Evolutionary conservation across 2,888 invertebrate genomes (phyloP).

Genomic region (Corbicula japonica): DNA sequence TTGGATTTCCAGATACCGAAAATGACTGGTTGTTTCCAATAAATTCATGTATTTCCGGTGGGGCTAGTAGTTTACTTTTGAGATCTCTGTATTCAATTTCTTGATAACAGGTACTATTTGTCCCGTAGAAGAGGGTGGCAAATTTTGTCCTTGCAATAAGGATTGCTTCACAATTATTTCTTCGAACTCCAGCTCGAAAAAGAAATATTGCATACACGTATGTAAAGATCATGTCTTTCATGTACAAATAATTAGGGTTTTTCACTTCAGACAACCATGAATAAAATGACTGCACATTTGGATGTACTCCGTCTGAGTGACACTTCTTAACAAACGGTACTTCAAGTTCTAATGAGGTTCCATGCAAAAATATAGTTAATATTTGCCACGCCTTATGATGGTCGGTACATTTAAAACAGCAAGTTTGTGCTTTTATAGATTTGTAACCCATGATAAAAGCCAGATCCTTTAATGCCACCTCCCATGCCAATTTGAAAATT

Average conservation of each 20-base stretch:
- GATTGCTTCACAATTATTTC: slow-evolving; percentile 9
- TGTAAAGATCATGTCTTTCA: slow-evolving; percentile 1
- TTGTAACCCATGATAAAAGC: no score
- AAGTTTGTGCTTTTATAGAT: no score
- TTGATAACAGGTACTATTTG: no score
- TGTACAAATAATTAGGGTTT: background rate
- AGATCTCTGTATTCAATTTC: background rate
- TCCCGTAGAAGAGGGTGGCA: background rate
- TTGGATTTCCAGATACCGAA: background rate
- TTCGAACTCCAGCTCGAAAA: slow-evolving; percentile 8
- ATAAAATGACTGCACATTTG: background rate
- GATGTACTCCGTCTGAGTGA: background rate
- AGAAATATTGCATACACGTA: background rate
- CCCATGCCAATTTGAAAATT: no score
- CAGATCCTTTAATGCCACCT: no score
- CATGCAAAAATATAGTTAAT: background rate
- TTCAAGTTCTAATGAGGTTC: slow-evolving; percentile 4
- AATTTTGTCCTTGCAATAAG: slow-evolving; percentile 1
- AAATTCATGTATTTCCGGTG: background rate
- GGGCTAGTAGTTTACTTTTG: background rate
- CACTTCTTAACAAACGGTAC: background rate
- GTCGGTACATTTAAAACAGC: no score
- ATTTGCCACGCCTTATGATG: slow-evolving; percentile 14
- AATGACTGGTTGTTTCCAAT: background rate
- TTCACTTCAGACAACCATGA: background rate